A percentile compares a stretch with the other conserved stretches of the same genome.
Conservation (phyloP, 2,888 invertebrate genomes). For the Xestia c-nigrum region DNA sequence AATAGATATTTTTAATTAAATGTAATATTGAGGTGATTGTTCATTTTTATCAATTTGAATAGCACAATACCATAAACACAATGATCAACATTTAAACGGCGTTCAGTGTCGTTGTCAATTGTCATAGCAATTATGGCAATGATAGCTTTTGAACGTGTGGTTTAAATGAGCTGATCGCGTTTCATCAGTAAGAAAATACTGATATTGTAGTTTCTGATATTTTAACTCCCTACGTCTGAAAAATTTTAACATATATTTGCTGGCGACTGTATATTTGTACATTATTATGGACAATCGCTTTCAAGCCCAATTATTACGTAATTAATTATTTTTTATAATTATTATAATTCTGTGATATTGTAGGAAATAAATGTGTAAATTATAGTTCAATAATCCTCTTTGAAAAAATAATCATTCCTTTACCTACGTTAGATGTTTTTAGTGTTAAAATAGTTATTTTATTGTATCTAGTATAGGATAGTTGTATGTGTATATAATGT, state of each 20-base stretch:
- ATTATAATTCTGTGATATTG: conserved; percentile 83
- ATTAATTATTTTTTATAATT: conserved; percentile 65
- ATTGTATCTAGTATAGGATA: conserved; percentile 47
- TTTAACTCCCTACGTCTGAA: background rate
- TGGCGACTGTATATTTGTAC: background rate
- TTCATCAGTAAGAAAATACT: background rate
- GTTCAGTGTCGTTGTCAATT: background rate
- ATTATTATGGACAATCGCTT: conserved; percentile 33
- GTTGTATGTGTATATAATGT: conserved; percentile 64
- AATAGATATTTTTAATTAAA: conserved; percentile 28
- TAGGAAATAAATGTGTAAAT: conserved; percentile 69
- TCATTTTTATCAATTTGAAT: background rate
- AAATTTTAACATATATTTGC: background rate
- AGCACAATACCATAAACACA: background rate
- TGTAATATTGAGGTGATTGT: conserved; percentile 49
- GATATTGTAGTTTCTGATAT: background rate
- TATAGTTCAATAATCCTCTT: conserved; percentile 31
- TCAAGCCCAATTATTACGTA: conserved; percentile 44
- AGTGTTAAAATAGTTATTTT: conserved; percentile 51
- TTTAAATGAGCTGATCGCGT: background rate
- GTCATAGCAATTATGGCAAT: background rate
- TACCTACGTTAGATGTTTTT: conserved; percentile 31
- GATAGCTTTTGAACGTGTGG: background rate
- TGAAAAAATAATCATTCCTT: conserved; percentile 58
- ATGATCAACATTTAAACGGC: background rate